Evolutionary conservation across 2,113 vertebrate species (phyloP), one percentile per base, ranked within the genome.

Genomic region (Callopanchax toddi): DNA sequence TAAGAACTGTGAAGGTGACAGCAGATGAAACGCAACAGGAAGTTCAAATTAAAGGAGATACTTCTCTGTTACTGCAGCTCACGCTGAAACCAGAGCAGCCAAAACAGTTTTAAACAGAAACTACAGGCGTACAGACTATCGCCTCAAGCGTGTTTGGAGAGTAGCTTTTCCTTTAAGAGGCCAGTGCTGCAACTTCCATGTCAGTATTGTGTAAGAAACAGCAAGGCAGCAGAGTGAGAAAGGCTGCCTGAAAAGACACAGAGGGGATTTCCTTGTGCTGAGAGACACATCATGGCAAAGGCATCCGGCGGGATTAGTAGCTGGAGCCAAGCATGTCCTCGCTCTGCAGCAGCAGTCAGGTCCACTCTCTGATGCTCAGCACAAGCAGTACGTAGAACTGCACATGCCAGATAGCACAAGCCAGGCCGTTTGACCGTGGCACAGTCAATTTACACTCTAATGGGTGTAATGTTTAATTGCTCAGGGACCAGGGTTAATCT

Each of bases 181-280:
- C 37, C 0, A 52, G 20, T 46, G 17, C 32, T 58, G 56, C 9
- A 15, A 60, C 45, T 60, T 56, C 36, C 56, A 58, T 62, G 58
- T 67, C 55, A 26, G 68, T 23, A 69, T 39, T 73, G 65, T 53
- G 59, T 44, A 51, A 69, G 46, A 36, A 57, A 51, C 56, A 64
- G 61, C 6, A n/a, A 76, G 57, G 51, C 66, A 48, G 64, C 29
- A 61, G 21, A 43, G 54, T 36, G 53, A 10, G 37, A 79, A 71
- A 5, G 16, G 54, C 77, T 60, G 76, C 44, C 79, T 79, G 82
- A 87, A 87, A 84, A 90, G 87, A 91, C 81, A 82, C 76, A 70
- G 83, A 82, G 87, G 91, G 91, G 89, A 90, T 91, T 92, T 90
- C 89, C 91, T 87, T 70, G 78, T 79, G 87, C 86, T 5, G 74